Conservation (phyloP, 2,797 vertebrate species). For the Synaphobranchus kaupii region DNA sequence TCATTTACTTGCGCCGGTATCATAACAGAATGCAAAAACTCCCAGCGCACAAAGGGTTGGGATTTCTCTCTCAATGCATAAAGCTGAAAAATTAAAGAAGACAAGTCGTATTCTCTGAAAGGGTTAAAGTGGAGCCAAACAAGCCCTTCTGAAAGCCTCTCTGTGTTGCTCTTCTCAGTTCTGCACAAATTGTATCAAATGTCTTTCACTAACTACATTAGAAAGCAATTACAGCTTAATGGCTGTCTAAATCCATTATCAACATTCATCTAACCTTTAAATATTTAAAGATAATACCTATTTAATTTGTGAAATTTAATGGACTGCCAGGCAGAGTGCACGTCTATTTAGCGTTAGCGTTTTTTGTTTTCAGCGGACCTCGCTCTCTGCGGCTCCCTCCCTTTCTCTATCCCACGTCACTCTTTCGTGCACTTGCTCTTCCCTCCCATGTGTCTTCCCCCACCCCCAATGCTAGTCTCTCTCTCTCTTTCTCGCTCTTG, state of each 20-base stretch:
- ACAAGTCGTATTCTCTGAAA: slow-evolving; percentile 29
- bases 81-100: slow-evolving; percentile 51
- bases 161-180: slow-evolving; percentile 68
- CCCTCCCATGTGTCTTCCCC: slow-evolving; percentile 38
- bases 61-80: slow-evolving; percentile 47
- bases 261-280: slow-evolving; percentile 92
- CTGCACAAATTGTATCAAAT: slow-evolving; percentile 84
- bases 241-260: slow-evolving; percentile 91
- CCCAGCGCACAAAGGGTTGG: slow-evolving; percentile 24
- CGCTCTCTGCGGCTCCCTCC: slow-evolving; percentile 43
- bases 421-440: not conserved
- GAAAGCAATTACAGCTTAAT: slow-evolving; percentile 92
- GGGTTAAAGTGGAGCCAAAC: slow-evolving; percentile 40
- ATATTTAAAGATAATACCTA: slow-evolving; percentile 91
- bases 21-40: slow-evolving; percentile 17
- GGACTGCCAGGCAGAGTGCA: slow-evolving; percentile 75
- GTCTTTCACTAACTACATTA: slow-evolving; percentile 88
- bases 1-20: slow-evolving; percentile 35
- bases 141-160: slow-evolving; percentile 38
- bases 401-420: not conserved
- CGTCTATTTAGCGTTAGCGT: slow-evolving; percentile 69
- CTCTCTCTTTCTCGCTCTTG: slow-evolving; percentile 52
- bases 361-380: slow-evolving; percentile 65
- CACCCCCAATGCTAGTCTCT: not conserved
- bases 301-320: slow-evolving; percentile 91